Percentiles rank a stretch among this genome's conserved stretches.
Conservation (phyloP, 2,888 invertebrate species). For the Hypomecis punctinalis region DNA sequence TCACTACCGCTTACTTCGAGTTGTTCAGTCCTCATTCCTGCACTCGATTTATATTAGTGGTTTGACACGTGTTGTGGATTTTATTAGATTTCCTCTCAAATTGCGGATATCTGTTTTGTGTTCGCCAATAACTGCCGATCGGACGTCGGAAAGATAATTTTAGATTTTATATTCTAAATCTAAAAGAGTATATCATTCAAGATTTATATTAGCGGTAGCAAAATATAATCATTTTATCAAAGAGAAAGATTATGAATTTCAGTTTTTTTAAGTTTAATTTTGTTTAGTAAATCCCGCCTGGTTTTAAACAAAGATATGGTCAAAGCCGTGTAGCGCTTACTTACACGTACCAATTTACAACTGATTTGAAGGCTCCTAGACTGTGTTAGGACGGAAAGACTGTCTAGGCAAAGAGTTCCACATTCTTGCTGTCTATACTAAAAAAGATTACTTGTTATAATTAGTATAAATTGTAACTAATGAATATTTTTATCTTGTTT, state of each 20-base stretch:
- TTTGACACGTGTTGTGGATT: conserved; percentile 37
- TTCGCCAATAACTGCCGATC: conserved; percentile 9
- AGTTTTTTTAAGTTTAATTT: too few species aligned
- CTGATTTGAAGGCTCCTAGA: too few species aligned
- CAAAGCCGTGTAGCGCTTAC: too few species aligned
- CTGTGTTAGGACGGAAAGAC: too few species aligned
- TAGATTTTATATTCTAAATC: conserved; percentile 3
- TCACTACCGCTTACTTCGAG: conserved; percentile 1
- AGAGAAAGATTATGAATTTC: too few species aligned
- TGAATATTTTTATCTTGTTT: conserved; percentile 16
- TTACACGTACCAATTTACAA: too few species aligned
- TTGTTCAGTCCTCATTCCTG: conserved; percentile 21
- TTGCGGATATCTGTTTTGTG: conserved; percentile 22
- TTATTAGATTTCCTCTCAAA: conserved; percentile 25
- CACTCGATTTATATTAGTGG: conserved; percentile 24
- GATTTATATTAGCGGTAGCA: too few species aligned
- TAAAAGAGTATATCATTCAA: background rate
- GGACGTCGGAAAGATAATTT: conserved; percentile 3
- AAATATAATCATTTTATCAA: too few species aligned
- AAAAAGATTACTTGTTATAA: background rate
- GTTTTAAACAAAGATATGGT: too few species aligned
- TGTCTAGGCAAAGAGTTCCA: too few species aligned
- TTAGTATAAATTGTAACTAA: background rate
- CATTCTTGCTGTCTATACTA: too few species aligned
- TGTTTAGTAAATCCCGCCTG: too few species aligned